Evolutionary conservation across 2,888 invertebrate species (phyloP).

Genomic region (Panopea generosa): DNA sequence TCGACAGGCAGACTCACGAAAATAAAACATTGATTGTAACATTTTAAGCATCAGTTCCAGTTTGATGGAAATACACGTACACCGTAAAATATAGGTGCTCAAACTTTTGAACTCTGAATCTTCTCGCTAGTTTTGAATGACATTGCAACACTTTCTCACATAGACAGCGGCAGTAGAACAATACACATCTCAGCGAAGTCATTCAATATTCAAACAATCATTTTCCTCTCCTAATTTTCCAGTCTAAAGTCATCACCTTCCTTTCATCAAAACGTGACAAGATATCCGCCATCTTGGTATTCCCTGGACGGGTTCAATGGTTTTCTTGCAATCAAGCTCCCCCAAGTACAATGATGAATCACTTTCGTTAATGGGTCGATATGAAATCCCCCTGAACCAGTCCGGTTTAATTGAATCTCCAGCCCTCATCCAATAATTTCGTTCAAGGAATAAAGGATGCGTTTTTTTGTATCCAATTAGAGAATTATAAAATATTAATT

Average conservation of each 20-base stretch:
- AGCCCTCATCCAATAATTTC: slow-evolving; percentile 54
- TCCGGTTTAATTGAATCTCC: slow-evolving; percentile 55
- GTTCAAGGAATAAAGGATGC: slow-evolving; percentile 17
- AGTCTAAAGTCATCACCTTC: slow-evolving; percentile 29
- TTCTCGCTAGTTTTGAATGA: slow-evolving; percentile 10
- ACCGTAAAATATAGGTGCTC: too few species aligned
- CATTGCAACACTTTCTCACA: slow-evolving; percentile 20
- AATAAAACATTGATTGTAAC: too few species aligned
- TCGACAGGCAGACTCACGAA: too few species aligned
- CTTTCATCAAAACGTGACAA: slow-evolving; percentile 49
- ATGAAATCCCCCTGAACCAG: slow-evolving; percentile 51
- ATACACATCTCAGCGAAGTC: background rate
- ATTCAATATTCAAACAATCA: slow-evolving; percentile 36
- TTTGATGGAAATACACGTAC: too few species aligned
- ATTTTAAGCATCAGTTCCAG: too few species aligned
- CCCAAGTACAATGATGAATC: slow-evolving; percentile 55
- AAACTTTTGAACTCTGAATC: background rate
- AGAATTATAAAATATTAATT: slow-evolving; percentile 65
- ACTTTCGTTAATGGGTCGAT: slow-evolving; percentile 59
- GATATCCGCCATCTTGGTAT: slow-evolving; percentile 55
- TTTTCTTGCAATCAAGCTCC: slow-evolving; percentile 57
- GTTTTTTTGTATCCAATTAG: slow-evolving; percentile 60
- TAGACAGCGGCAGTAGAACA: background rate
- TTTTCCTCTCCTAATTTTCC: slow-evolving; percentile 30
- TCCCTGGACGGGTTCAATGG: slow-evolving; percentile 57